Evolutionary conservation across 2,888 invertebrate species (phyloP).

Genomic region (Drosophila neonasuta): DNA sequence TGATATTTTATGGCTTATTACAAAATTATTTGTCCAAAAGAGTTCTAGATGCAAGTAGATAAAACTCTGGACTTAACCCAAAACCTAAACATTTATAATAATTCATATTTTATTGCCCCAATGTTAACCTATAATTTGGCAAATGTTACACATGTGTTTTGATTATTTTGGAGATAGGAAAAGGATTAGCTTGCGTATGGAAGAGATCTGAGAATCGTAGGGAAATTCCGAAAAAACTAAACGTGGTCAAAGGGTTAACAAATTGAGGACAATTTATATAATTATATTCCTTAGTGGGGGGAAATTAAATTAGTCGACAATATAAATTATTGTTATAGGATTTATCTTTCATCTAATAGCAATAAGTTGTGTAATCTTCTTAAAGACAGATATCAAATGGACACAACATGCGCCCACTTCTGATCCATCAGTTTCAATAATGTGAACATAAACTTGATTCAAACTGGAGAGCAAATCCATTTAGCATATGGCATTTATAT

Average conservation of each 20-base stretch:
- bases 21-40: slow-evolving; percentile 59
- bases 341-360: slow-evolving; percentile 3
- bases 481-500: slow-evolving; percentile 72
- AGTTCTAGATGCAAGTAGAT: slow-evolving; percentile 36
- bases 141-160: slow-evolving; percentile 40
- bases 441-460: slow-evolving; percentile 44
- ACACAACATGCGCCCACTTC: slow-evolving; percentile 31
- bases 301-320: too few species aligned
- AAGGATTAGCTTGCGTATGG: neutral
- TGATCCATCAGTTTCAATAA: slow-evolving; percentile 60
- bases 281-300: neutral
- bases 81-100: slow-evolving; percentile 53
- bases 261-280: neutral
- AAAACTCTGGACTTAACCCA: slow-evolving; percentile 9
- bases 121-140: slow-evolving; percentile 60
- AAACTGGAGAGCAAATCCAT: slow-evolving; percentile 58
- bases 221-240: neutral
- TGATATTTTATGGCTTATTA: slow-evolving; percentile 77
- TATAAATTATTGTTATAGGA: too few species aligned
- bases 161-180: slow-evolving; percentile 8
- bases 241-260: neutral
- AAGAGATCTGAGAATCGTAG: slow-evolving; percentile 11
- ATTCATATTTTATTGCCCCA: slow-evolving; percentile 16
- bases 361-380: slow-evolving; percentile 18
- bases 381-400: slow-evolving; percentile 9